phyloP scores from a whole-genome alignment of 2,888 invertebrate genomes.

The Heliconius erato region DNA sequence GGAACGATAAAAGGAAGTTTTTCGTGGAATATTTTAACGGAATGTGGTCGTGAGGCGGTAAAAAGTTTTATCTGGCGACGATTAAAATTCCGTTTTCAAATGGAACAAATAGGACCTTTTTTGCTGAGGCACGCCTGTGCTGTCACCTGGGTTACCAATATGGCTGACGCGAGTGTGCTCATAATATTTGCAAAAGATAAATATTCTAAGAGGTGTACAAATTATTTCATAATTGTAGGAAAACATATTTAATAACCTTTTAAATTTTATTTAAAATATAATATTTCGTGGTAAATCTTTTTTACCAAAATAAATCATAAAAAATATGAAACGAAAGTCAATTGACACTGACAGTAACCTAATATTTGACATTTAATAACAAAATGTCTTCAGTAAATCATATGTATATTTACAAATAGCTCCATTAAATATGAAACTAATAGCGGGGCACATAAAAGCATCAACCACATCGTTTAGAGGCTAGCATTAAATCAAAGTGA shows the following conservation, averaged over 20 bases:
- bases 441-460: constrained; percentile 63
- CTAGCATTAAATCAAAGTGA: constrained; percentile 62
- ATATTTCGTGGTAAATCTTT: background rate
- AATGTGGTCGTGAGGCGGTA: constrained; percentile 60
- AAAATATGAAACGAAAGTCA: background rate
- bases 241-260: background rate
- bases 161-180: constrained; percentile 55
- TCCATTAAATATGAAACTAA: constrained; percentile 51
- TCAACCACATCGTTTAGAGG: constrained; percentile 62
- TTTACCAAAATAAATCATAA: background rate
- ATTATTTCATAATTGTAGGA: background rate
- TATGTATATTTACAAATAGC: constrained; percentile 46
- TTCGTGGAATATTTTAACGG: constrained; percentile 69
- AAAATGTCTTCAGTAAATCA: constrained; percentile 44
- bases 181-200: constrained; percentile 35
- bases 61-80: constrained; percentile 69
- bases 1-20: constrained; percentile 73
- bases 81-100: constrained; percentile 73
- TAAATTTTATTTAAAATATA: background rate
- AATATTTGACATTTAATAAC: constrained; percentile 30
- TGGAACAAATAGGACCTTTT: constrained; percentile 76
- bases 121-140: constrained; percentile 69
- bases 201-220: background rate
- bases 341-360: constrained; percentile 16
- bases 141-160: constrained; percentile 66